Percentiles rank a stretch among this genome's conserved stretches.
phyloP scores from a whole-genome alignment of 1,140 invertebrate genomes.

The Drosophila fuyamai region DNA sequence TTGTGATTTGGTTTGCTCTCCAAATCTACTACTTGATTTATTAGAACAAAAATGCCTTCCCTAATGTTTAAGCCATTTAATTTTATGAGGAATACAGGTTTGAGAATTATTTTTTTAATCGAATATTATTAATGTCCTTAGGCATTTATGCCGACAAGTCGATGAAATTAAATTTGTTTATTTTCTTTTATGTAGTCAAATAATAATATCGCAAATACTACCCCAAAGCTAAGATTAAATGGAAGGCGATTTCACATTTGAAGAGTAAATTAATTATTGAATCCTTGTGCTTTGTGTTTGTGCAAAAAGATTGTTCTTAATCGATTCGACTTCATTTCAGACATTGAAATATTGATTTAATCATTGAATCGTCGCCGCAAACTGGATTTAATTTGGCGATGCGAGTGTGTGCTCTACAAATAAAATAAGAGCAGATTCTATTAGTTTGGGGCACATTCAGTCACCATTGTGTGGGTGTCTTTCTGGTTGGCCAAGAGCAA shows the following conservation, averaged over 20 bases:
- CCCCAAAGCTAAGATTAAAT: too few species aligned
- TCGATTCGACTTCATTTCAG: constrained; percentile 25
- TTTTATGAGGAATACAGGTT: too few species aligned
- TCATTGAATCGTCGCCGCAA: constrained; percentile 33
- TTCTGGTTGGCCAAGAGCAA: constrained; percentile 22
- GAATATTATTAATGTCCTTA: too few species aligned
- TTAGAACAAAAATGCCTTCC: too few species aligned
- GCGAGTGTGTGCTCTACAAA: neutral
- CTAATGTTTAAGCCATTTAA: too few species aligned
- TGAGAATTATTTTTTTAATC: too few species aligned
- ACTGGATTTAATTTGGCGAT: constrained; percentile 11
- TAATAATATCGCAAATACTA: too few species aligned
- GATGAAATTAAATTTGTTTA: too few species aligned
- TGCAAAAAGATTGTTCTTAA: neutral
- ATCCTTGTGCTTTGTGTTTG: neutral
- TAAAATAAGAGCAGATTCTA: constrained; percentile 25
- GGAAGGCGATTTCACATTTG: neutral
- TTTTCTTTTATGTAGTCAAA: too few species aligned
- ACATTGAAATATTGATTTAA: constrained; percentile 37
- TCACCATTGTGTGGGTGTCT: constrained; percentile 31
- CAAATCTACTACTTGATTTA: too few species aligned
- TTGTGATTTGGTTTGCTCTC: too few species aligned
- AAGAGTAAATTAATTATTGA: neutral
- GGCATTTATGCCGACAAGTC: too few species aligned
- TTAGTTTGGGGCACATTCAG: constrained; percentile 25